A percentile compares a stretch with the other conserved stretches of the same genome.
Conservation (phyloP, 2,113 vertebrate genomes). For the Lipotes vexillifer region DNA sequence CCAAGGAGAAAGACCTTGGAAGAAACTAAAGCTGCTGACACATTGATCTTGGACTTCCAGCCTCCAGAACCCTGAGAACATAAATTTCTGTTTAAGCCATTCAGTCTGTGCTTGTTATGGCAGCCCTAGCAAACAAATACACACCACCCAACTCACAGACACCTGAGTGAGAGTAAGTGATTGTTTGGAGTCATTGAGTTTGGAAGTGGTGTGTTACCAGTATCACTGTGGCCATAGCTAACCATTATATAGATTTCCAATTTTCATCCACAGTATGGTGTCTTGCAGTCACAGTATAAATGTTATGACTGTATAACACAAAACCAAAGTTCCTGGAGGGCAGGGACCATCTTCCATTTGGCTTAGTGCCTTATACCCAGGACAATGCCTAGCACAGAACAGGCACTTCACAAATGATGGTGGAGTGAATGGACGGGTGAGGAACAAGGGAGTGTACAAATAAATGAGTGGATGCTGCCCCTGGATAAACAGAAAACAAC, state of each 20-base stretch:
- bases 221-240: neutral
- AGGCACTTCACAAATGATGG: neutral
- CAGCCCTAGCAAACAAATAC: no score
- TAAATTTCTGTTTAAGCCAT: neutral
- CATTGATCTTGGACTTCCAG: neutral
- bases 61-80: neutral
- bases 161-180: neutral
- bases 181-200: neutral
- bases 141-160: neutral
- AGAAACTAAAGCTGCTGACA: neutral
- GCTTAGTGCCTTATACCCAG: neutral
- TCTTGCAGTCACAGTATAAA: neutral
- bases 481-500: neutral
- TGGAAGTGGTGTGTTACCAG: neutral
- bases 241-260: neutral
- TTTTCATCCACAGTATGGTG: neutral
- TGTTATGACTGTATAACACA: neutral
- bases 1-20: neutral
- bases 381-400: neutral
- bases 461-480: neutral
- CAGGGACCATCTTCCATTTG: neutral
- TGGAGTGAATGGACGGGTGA: neutral
- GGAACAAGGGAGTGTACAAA: rapidly evolving
- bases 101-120: no score
- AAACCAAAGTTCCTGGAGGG: neutral